Evolutionary conservation across 2,113 vertebrate genomes (phyloP).

Genomic region (Brachyhypopomus gauderio): DNA sequence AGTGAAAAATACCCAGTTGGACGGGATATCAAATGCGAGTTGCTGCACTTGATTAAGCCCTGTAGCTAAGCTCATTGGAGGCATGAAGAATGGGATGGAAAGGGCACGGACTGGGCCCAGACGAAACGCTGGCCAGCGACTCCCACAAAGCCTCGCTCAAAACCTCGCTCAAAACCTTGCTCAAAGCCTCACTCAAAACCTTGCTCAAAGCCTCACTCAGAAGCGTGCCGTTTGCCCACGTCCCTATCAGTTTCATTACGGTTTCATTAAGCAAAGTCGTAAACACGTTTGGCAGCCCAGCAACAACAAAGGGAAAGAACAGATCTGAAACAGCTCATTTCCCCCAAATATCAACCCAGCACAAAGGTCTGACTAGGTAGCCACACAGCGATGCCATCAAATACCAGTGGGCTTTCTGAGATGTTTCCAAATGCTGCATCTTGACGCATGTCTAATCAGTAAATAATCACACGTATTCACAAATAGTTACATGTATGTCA

Average conservation of each 20-base stretch:
- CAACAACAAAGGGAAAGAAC: neutral
- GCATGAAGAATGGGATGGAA: slow-evolving; percentile 40
- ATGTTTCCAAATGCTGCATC: neutral
- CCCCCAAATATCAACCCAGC: neutral
- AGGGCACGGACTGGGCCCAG: slow-evolving; percentile 13
- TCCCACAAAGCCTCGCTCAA: neutral
- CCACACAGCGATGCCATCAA: slow-evolving; percentile 25
- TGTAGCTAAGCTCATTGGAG: slow-evolving; percentile 48
- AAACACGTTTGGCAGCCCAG: neutral
- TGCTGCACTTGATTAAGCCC: slow-evolving; percentile 43
- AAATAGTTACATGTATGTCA: slow-evolving; percentile 12
- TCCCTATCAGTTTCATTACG: neutral
- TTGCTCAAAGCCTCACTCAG: neutral
- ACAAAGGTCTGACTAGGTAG: neutral
- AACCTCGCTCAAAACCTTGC: neutral
- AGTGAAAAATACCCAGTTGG: slow-evolving; percentile 47
- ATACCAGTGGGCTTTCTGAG: slow-evolving; percentile 19
- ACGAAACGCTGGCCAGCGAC: slow-evolving; percentile 13
- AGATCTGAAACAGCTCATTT: neutral
- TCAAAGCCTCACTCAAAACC: neutral
- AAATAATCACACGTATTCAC: slow-evolving; percentile 40
- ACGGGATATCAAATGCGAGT: slow-evolving; percentile 28
- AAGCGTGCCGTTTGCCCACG: neutral
- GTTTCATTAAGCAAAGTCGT: neutral
- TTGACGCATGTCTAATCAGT: slow-evolving; percentile 46